These are phyloP conservation scores for Ashinkailepas kermadecensis DNA, from an alignment of 2,888 invertebrate genomes.

Conservation along the genomic window DNA sequence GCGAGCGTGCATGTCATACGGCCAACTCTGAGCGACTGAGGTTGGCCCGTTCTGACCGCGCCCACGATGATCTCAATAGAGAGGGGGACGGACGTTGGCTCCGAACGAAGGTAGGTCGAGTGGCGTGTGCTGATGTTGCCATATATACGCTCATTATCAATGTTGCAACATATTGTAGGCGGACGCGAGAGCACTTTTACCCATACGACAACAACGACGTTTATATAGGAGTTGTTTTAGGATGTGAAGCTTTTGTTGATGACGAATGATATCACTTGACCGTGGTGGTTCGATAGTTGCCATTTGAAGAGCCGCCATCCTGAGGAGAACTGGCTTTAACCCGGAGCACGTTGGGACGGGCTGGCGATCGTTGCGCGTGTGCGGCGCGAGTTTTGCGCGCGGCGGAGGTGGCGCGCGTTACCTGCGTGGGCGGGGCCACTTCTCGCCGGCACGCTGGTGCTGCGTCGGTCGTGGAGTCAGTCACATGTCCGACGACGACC, in stretches of 20 bases:
- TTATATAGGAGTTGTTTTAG: background rate
- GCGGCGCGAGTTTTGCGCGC: background rate
- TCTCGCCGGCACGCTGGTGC: background rate
- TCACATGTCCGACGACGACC: too few species aligned
- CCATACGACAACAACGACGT: slow-evolving; percentile 18
- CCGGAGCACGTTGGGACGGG: too few species aligned
- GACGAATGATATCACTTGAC: slow-evolving; percentile 1
- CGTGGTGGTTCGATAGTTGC: background rate
- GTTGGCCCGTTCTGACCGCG: background rate
- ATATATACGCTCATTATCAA: slow-evolving; percentile 20
- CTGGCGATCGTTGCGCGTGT: too few species aligned
- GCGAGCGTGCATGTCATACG: background rate
- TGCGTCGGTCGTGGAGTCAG: background rate
- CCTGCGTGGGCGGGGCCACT: background rate
- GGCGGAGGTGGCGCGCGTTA: background rate
- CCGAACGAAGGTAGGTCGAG: background rate
- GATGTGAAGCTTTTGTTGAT: background rate
- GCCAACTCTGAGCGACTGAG: background rate
- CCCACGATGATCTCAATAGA: slow-evolving; percentile 9
- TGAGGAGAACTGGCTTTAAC: background rate
- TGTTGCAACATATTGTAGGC: background rate
- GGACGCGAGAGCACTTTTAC: background rate
- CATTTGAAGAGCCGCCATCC: background rate
- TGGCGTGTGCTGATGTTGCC: background rate
- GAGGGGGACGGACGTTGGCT: background rate